phyloP scores from a whole-genome alignment of 2,113 vertebrate species.

The Penelope pileata region DNA sequence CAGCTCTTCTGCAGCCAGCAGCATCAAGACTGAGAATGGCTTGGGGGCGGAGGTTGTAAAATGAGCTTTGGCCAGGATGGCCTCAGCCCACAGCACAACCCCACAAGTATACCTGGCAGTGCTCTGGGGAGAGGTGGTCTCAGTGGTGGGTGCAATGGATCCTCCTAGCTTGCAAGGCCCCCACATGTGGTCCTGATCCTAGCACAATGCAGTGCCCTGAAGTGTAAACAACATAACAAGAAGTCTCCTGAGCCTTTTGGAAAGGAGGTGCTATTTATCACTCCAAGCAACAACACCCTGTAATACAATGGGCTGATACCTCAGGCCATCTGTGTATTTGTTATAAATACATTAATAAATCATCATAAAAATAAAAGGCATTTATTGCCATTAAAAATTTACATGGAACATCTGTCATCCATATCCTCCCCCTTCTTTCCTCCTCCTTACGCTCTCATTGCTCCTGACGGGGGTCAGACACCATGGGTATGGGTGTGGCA shows the following conservation, averaged over 20 bases:
- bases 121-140: neutral
- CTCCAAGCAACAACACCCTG: neutral
- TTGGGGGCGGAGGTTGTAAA: neutral
- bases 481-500: neutral
- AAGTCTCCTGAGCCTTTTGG: neutral
- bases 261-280: conserved; percentile 17
- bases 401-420: conserved; percentile 20
- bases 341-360: conserved; percentile 72
- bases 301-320: conserved; percentile 28
- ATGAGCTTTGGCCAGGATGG: neutral
- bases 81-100: neutral
- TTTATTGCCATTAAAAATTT: conserved; percentile 72
- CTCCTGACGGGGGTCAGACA: neutral
- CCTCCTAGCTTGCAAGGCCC: neutral
- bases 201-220: neutral
- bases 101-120: neutral
- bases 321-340: conserved; percentile 58
- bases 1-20: neutral
- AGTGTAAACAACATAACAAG: neutral
- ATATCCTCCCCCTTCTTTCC: neutral
- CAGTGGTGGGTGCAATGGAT: neutral
- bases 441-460: neutral
- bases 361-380: conserved; percentile 58
- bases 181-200: neutral
- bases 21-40: neutral